Conservation (phyloP, 2,797 vertebrate genomes). For the Merluccius polli region DNA sequence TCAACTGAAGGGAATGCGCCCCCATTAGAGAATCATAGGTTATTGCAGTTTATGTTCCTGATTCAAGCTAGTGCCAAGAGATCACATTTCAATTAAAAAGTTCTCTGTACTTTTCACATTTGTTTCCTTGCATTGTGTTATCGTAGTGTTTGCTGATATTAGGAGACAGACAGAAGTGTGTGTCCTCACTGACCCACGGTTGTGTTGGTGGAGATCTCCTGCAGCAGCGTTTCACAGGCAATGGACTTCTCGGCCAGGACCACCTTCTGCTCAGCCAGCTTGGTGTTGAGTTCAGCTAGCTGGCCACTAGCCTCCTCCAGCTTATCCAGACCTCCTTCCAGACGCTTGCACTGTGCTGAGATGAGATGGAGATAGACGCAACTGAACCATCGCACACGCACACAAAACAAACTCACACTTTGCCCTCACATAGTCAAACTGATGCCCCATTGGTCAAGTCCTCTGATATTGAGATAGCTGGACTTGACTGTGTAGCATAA, state of each 20-base stretch:
- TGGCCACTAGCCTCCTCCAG: constrained; percentile 88
- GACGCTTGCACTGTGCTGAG: constrained; percentile 85
- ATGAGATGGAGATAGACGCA: not conserved
- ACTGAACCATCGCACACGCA: not conserved
- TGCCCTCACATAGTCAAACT: not conserved
- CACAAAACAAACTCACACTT: constrained; percentile 4
- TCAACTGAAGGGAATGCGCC: no score
- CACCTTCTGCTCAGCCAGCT: constrained; percentile 89
- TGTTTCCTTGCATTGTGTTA: not conserved
- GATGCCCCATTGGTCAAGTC: not conserved
- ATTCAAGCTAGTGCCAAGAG: no score
- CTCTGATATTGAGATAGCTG: not conserved
- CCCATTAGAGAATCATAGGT: no score
- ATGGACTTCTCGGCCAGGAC: constrained; percentile 87
- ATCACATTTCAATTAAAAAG: no score
- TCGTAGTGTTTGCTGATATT: not conserved
- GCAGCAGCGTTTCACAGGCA: constrained; percentile 83
- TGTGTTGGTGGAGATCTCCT: constrained; percentile 84
- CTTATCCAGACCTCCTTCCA: constrained; percentile 91
- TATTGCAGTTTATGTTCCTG: no score
- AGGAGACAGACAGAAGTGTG: not conserved
- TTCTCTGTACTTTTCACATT: no score
- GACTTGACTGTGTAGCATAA: not conserved
- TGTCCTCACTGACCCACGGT: constrained; percentile 71
- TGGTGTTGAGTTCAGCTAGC: constrained; percentile 85